Evolutionary conservation across 2,888 invertebrate species (phyloP).

Genomic region (Agrochola lota): DNA sequence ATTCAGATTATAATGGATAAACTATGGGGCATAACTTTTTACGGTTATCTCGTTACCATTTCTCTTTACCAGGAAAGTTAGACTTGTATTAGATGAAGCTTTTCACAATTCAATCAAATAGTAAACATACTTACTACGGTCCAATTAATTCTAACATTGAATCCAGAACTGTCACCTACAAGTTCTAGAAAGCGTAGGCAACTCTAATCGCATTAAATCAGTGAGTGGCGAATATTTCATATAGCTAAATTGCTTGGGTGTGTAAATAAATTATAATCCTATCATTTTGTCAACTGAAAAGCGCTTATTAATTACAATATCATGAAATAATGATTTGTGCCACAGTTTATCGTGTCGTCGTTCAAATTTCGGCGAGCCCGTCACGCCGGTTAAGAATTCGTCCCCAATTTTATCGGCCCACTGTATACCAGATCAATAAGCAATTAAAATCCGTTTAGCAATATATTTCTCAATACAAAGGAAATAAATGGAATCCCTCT

Average conservation of each 20-base stretch:
- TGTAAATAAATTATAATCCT: constrained; percentile 23
- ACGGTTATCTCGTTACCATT: background rate
- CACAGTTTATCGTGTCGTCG: constrained; percentile 38
- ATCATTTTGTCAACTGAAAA: constrained; percentile 33
- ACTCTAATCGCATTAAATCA: background rate
- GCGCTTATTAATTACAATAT: constrained; percentile 34
- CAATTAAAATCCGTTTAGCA: constrained; percentile 65
- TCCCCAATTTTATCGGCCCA: constrained; percentile 63
- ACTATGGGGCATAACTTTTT: background rate
- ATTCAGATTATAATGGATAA: constrained; percentile 13
- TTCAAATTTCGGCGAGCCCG: constrained; percentile 44
- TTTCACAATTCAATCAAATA: background rate
- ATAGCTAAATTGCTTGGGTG: constrained; percentile 1
- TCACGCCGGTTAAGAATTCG: constrained; percentile 56
- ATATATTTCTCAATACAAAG: constrained; percentile 43
- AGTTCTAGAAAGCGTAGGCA: background rate
- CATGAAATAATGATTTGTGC: constrained; percentile 54
- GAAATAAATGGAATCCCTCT: constrained; percentile 32
- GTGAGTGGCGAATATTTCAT: background rate
- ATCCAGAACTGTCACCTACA: background rate
- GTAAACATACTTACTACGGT: background rate
- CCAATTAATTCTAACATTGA: background rate
- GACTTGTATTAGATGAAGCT: background rate
- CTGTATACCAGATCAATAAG: constrained; percentile 64
- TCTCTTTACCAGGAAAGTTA: background rate